Conservation (phyloP, 2,113 vertebrate species). For the Megaleporinus macrocephalus region DNA sequence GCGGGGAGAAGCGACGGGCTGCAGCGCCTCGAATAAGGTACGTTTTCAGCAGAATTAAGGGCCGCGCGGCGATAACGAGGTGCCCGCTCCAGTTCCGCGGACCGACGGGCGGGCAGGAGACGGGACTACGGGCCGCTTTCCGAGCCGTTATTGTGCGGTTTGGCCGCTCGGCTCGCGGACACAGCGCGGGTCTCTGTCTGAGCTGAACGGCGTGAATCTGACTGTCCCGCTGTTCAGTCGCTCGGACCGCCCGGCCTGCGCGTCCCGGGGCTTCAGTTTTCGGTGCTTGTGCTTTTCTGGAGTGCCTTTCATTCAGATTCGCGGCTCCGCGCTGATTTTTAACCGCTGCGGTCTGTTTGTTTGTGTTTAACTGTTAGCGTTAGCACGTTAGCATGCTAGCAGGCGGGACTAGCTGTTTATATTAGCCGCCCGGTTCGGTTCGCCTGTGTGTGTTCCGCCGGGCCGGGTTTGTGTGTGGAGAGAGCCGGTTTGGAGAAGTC, state of each 20-base stretch:
- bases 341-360: neutral
- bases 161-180: too few relatives aligned
- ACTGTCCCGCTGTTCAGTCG: neutral
- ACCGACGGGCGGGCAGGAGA: neutral
- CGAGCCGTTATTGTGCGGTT: neutral
- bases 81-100: neutral
- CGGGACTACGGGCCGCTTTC: neutral
- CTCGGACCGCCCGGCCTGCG: too few relatives aligned
- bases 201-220: neutral
- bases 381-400: neutral
- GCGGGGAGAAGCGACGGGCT: constrained; percentile 84
- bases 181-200: too few relatives aligned
- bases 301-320: neutral
- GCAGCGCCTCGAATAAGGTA: constrained; percentile 78
- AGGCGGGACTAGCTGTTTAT: neutral
- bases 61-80: neutral
- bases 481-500: too few relatives aligned
- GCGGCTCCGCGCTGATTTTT: neutral
- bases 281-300: neutral
- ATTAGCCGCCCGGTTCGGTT: neutral
- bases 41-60: constrained; percentile 39
- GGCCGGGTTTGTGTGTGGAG: too few relatives aligned
- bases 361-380: neutral
- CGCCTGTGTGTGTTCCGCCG: too few relatives aligned
- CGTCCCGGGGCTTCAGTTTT: too few relatives aligned